Conservation (phyloP, 2,888 invertebrate genomes). For the Autographa pulchrina region DNA sequence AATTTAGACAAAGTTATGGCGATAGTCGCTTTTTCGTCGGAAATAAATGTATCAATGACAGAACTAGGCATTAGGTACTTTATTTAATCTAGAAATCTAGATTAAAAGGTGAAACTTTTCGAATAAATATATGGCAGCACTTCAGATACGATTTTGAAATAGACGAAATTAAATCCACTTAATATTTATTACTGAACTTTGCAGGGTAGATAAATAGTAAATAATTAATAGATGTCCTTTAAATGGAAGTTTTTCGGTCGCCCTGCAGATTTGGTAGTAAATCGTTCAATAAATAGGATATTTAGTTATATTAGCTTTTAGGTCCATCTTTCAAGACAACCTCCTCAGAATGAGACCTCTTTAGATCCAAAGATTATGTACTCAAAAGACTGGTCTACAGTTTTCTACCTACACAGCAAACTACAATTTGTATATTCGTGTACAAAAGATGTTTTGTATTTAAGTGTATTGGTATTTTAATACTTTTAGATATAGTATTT, state of each 20-base stretch:
- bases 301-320: neutral
- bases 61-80: neutral
- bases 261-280: neutral
- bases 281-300: neutral
- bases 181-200: neutral
- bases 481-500: conserved; percentile 61
- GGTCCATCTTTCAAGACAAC: neutral
- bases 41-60: neutral
- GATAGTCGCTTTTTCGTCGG: neutral
- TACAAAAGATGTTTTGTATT: conserved; percentile 46
- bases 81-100: neutral
- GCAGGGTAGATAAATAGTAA: neutral
- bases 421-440: conserved; percentile 33
- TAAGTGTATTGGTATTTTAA: conserved; percentile 59
- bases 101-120: neutral
- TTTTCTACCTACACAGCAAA: conserved; percentile 6
- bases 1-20: conserved; percentile 1
- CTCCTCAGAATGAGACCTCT: neutral
- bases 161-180: neutral
- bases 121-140: conserved; percentile 5
- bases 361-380: conserved; percentile 2
- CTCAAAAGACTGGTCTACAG: neutral
- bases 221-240: neutral
- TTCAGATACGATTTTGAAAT: neutral
- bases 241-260: neutral